These are phyloP conservation scores for Tryphoninae sp. DNA, from an alignment of 2,888 invertebrate genomes.

Conservation along the genomic window DNA sequence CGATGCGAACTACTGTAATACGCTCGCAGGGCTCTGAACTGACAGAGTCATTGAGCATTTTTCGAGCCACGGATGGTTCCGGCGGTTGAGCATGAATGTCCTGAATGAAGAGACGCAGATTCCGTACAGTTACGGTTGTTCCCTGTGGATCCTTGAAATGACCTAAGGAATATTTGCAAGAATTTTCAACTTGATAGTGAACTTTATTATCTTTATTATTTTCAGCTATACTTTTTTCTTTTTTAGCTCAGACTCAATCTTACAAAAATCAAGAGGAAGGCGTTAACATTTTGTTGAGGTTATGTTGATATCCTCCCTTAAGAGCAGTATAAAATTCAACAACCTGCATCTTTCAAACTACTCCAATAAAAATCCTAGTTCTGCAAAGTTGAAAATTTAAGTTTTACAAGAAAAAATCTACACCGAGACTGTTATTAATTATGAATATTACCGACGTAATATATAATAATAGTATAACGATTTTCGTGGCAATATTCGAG, in stretches of 20 bases:
- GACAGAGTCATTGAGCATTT: conserved; percentile 92
- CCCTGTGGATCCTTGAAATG: conserved; percentile 93
- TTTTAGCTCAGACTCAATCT: neutral
- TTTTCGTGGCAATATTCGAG: too few species aligned
- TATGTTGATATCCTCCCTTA: too few species aligned
- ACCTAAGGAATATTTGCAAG: conserved; percentile 82
- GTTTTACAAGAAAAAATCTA: too few species aligned
- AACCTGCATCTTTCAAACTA: too few species aligned
- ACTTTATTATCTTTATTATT: neutral
- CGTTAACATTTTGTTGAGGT: too few species aligned
- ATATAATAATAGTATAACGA: too few species aligned
- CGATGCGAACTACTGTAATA: conserved; percentile 83
- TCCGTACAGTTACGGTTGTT: conserved; percentile 87
- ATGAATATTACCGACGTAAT: too few species aligned
- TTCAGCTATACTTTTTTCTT: neutral
- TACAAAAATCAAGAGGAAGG: too few species aligned
- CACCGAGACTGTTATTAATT: too few species aligned
- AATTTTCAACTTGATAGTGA: conserved; percentile 13
- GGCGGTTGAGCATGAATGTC: conserved; percentile 92
- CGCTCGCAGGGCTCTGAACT: conserved; percentile 84
- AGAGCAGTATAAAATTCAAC: too few species aligned
- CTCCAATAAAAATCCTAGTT: too few species aligned
- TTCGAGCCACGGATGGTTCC: conserved; percentile 91
- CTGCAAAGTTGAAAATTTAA: too few species aligned
- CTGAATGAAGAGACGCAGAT: conserved; percentile 89